Percentiles rank a stretch among this genome's conserved stretches.
phyloP scores from a whole-genome alignment of 2,888 invertebrate genomes.

The Nomada flava region DNA sequence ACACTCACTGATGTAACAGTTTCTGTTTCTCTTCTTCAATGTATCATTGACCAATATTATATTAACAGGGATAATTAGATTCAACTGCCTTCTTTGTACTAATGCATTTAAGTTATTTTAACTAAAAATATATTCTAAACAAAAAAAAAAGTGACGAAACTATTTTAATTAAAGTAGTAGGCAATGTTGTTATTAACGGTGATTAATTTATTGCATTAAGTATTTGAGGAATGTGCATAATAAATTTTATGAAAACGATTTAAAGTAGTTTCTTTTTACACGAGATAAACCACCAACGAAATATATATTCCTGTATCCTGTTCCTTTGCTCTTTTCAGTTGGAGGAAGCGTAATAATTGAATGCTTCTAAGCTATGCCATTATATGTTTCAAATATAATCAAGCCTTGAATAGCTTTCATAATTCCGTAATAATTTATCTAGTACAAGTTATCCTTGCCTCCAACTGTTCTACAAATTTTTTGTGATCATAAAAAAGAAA shows the following conservation, averaged over 20 bases:
- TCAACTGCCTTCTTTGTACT: constrained; percentile 53
- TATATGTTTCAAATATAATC: neutral
- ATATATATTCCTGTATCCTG: constrained; percentile 17
- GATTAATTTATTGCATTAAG: constrained; percentile 62
- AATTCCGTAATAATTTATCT: neutral
- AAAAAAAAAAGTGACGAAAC: constrained; percentile 34
- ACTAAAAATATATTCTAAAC: constrained; percentile 43
- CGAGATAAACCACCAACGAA: constrained; percentile 6
- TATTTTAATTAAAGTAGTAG: constrained; percentile 53
- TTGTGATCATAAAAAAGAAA: neutral
- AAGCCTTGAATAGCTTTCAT: no score
- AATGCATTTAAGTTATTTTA: constrained; percentile 53
- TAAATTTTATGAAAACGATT: constrained; percentile 53
- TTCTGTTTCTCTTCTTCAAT: constrained; percentile 24
- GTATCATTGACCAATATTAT: constrained; percentile 40
- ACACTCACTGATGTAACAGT: constrained; percentile 38
- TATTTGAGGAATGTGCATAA: constrained; percentile 56
- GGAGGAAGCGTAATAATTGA: neutral
- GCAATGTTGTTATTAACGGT: constrained; percentile 59
- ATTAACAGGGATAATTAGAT: constrained; percentile 38
- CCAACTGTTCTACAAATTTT: neutral
- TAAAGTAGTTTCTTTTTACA: constrained; percentile 21
- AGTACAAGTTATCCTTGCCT: neutral
- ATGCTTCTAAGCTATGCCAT: neutral
- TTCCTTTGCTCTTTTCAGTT: neutral